Evolutionary conservation across 2,888 invertebrate genomes (phyloP).

Genomic region (Cephus spinipes): DNA sequence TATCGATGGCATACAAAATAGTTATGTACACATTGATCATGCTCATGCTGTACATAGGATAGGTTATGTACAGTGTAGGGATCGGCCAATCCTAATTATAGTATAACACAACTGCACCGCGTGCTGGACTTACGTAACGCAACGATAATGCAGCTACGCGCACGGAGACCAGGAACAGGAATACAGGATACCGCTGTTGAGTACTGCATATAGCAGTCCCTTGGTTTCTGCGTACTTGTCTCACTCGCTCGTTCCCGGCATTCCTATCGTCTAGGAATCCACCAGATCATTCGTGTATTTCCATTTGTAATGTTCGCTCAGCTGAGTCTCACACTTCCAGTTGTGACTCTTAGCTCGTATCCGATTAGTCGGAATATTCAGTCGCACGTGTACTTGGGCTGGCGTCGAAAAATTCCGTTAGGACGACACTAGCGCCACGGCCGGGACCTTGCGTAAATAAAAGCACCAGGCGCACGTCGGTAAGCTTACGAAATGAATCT

Average conservation of each 20-base stretch:
- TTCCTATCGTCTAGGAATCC: not conserved
- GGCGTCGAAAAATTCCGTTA: not conserved
- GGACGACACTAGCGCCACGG: not conserved
- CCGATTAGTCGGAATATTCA: not conserved
- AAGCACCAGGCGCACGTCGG: not conserved
- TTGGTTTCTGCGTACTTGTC: not conserved
- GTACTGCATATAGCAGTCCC: not conserved
- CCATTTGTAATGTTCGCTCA: not conserved
- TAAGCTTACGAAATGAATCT: not conserved
- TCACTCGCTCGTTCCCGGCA: not conserved
- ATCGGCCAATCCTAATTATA: slow-evolving; percentile 49
- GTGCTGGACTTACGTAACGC: slow-evolving; percentile 52
- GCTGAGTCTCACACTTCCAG: not conserved
- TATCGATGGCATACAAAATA: not conserved
- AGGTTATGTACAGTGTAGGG: slow-evolving; percentile 25
- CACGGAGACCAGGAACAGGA: not conserved
- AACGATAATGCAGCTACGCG: slow-evolving; percentile 42
- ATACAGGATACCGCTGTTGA: not conserved
- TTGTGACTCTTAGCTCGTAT: not conserved
- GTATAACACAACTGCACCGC: slow-evolving; percentile 48
- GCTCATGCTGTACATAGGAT: not conserved
- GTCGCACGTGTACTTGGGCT: not conserved
- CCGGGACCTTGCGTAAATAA: not conserved
- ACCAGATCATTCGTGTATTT: not conserved
- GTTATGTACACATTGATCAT: not conserved